These are phyloP conservation scores for Distichodus sexfasciatus DNA, from an alignment of 2,797 vertebrate genomes.

Conservation along the genomic window DNA sequence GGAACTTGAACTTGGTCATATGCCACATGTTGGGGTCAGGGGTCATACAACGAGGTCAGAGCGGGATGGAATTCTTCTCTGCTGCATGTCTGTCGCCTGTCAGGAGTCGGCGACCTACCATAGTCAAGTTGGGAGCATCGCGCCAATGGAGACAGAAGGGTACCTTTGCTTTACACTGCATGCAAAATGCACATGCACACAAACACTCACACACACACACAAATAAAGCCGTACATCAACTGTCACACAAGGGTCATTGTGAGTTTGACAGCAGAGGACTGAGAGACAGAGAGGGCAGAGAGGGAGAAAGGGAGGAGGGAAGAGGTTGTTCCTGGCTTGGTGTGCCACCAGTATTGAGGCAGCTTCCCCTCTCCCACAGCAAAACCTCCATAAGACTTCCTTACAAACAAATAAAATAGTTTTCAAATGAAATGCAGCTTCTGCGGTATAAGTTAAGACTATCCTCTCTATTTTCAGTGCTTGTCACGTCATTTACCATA, in stretches of 20 bases:
- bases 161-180: slow-evolving; percentile 23
- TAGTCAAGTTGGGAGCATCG: slow-evolving; percentile 31
- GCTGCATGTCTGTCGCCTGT: slow-evolving; percentile 33
- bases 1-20: not conserved
- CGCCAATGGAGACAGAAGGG: slow-evolving; percentile 31
- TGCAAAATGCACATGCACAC: slow-evolving; percentile 18
- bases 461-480: too few species aligned
- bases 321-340: not conserved
- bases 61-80: slow-evolving; percentile 18
- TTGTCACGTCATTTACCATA: too few species aligned
- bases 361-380: too few species aligned
- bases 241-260: slow-evolving; percentile 60
- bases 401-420: too few species aligned
- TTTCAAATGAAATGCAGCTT: too few species aligned
- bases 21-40: slow-evolving; percentile 19
- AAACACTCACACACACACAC: slow-evolving; percentile 17
- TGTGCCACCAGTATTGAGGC: too few species aligned
- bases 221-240: slow-evolving; percentile 52
- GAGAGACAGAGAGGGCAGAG: slow-evolving; percentile 10
- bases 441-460: too few species aligned
- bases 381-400: too few species aligned
- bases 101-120: slow-evolving; percentile 26
- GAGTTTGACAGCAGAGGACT: slow-evolving; percentile 45
- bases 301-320: not conserved
- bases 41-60: slow-evolving; percentile 17